These are phyloP conservation scores for Trichomalopsis sarcophagae DNA, from an alignment of 1,140 invertebrate genomes.

Conservation along the genomic window DNA sequence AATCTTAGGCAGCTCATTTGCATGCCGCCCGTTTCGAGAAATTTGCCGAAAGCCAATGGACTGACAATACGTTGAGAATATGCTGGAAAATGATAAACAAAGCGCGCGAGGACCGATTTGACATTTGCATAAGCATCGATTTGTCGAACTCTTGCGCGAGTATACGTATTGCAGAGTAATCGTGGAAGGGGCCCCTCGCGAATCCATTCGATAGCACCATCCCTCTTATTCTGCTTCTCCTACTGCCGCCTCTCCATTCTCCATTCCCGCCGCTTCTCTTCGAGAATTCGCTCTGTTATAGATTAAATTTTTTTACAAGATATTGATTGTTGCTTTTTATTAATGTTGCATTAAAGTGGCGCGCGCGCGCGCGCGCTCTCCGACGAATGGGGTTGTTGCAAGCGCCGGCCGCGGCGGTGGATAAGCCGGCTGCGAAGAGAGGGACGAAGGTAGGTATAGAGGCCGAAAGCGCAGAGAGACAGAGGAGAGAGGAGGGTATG, in stretches of 20 bases:
- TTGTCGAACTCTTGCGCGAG: background rate
- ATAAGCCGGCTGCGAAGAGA: conserved; percentile 12
- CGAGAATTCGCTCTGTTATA: conserved; percentile 71
- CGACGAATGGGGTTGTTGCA: background rate
- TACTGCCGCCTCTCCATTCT: conserved; percentile 5
- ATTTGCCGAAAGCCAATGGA: no score
- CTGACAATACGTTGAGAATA: no score
- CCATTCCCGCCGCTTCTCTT: conserved; percentile 49
- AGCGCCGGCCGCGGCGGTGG: conserved; percentile 32
- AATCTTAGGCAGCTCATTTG: background rate
- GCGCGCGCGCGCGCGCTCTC: conserved; percentile 37
- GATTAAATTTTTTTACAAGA: conserved; percentile 74
- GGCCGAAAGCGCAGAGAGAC: background rate
- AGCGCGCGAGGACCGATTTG: background rate
- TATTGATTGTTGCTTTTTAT: conserved; percentile 76
- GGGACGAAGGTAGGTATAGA: background rate
- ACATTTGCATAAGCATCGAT: background rate
- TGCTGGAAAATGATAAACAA: no score
- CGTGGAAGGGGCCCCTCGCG: background rate
- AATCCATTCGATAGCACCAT: background rate
- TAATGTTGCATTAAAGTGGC: conserved; percentile 74
- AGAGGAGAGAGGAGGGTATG: conserved; percentile 47
- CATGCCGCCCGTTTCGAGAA: no score
- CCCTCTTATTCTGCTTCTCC: background rate
- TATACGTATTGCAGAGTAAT: no score